Percentiles rank a stretch among this genome's conserved stretches.
Evolutionary conservation across 92 coral and sea anemone genomes (phyloP).

Genomic region (Parazoanthus atlanticus): DNA sequence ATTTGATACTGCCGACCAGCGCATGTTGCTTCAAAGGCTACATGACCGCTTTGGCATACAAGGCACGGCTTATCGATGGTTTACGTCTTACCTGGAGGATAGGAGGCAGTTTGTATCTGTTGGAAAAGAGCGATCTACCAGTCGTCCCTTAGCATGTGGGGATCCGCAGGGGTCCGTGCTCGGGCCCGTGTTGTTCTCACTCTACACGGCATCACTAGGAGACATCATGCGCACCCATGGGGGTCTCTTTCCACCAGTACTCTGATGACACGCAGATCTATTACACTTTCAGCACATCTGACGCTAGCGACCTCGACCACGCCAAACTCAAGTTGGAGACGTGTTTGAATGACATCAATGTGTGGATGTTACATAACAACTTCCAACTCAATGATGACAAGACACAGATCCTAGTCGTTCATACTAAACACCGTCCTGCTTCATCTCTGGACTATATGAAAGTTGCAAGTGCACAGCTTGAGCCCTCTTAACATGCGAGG

Average conservation of each 20-base stretch:
- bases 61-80: constrained; percentile 42
- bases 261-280: constrained; percentile 46
- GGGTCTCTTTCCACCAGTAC: constrained; percentile 18
- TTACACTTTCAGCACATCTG: constrained; percentile 26
- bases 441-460: constrained; percentile 42
- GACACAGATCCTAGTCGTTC: constrained; percentile 52
- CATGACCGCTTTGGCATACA: constrained; percentile 34
- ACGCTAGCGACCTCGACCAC: constrained; percentile 28
- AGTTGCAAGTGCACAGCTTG: constrained; percentile 25
- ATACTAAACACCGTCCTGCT: constrained; percentile 45
- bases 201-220: constrained; percentile 11
- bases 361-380: constrained; percentile 47
- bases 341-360: constrained; percentile 25
- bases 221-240: constrained; percentile 9
- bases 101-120: constrained; percentile 43
- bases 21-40: constrained; percentile 40
- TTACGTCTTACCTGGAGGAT: constrained; percentile 29
- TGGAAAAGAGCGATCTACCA: constrained; percentile 41
- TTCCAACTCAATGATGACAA: constrained; percentile 43
- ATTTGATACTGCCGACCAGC: constrained; percentile 46
- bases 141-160: constrained; percentile 37
- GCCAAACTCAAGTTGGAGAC: constrained; percentile 38
- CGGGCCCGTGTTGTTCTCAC: constrained; percentile 29
- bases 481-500: constrained; percentile 4
- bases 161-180: constrained; percentile 40